These are phyloP conservation scores for Nesidiocoris tenuis DNA, from an alignment of 2,888 invertebrate species.

Conservation along the genomic window DNA sequence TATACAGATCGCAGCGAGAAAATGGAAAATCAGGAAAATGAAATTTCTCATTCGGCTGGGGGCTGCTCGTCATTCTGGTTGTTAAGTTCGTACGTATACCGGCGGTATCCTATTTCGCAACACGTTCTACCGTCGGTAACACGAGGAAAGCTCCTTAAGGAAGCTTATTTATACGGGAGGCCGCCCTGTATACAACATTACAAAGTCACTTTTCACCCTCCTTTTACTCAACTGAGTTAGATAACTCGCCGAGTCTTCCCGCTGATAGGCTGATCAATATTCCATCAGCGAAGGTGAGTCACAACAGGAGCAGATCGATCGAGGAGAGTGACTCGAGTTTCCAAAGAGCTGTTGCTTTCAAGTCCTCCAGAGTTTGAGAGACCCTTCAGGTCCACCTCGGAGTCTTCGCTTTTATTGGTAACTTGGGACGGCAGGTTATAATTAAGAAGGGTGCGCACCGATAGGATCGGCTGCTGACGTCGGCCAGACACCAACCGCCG, in stretches of 20 bases:
- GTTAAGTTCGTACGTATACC: background rate
- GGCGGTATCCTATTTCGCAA: background rate
- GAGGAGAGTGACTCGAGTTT: background rate
- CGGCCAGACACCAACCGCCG: background rate
- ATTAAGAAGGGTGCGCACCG: background rate
- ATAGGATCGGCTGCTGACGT: background rate
- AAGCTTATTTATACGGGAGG: background rate
- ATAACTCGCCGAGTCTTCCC: conserved; percentile 6
- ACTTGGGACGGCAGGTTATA: background rate
- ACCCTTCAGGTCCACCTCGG: background rate
- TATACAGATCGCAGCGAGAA: too few relatives aligned
- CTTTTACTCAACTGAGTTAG: conserved; percentile 22
- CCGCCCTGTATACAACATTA: background rate
- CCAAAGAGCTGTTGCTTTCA: background rate
- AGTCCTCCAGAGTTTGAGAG: background rate
- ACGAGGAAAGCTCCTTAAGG: background rate
- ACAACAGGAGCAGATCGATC: background rate
- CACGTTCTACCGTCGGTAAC: too few relatives aligned
- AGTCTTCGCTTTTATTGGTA: background rate
- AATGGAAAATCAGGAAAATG: too few relatives aligned
- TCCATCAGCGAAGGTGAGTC: conserved; percentile 15
- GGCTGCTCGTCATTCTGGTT: too few relatives aligned
- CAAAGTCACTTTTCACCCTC: background rate
- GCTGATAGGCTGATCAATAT: conserved; percentile 34
- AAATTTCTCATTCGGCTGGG: too few relatives aligned